phyloP scores from a whole-genome alignment of 35 echinoderm and acorn worm genomes.

The Acanthaster planci region DNA sequence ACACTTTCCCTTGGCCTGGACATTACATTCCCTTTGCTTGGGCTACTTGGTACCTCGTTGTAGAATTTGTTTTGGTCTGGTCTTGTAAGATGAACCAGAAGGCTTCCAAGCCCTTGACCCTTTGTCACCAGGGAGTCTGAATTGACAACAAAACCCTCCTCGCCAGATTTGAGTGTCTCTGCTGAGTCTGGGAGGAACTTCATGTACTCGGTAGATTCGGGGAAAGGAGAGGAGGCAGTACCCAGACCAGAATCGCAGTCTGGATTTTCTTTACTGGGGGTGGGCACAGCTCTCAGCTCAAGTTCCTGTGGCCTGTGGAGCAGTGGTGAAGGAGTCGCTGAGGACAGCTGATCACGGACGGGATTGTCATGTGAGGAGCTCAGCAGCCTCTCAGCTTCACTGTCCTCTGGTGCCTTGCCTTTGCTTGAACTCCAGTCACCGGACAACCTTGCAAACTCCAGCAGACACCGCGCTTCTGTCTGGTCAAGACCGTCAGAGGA shows the following conservation, averaged over 20 bases:
- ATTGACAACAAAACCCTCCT: not conserved
- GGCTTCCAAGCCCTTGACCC: not conserved
- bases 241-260: slow-evolving; percentile 14
- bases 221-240: slow-evolving; percentile 1
- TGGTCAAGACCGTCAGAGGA: not conserved
- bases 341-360: slow-evolving; percentile 3
- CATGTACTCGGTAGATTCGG: not conserved
- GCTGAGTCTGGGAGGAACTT: not conserved
- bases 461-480: not conserved
- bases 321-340: not conserved
- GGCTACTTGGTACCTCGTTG: slow-evolving; percentile 30
- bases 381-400: no score
- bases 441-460: not conserved
- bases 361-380: not conserved
- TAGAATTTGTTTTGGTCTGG: not conserved
- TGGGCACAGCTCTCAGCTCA: not conserved
- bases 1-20: slow-evolving; percentile 31
- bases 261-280: not conserved
- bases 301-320: not conserved
- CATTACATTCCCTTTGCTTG: not conserved
- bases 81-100: slow-evolving; percentile 7
- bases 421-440: not conserved
- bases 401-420: not conserved
- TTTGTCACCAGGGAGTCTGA: not conserved
- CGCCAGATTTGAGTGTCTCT: not conserved